Evolutionary conservation across 2,113 vertebrate species (phyloP).

Genomic region (Tenebrosternarchus preto): DNA sequence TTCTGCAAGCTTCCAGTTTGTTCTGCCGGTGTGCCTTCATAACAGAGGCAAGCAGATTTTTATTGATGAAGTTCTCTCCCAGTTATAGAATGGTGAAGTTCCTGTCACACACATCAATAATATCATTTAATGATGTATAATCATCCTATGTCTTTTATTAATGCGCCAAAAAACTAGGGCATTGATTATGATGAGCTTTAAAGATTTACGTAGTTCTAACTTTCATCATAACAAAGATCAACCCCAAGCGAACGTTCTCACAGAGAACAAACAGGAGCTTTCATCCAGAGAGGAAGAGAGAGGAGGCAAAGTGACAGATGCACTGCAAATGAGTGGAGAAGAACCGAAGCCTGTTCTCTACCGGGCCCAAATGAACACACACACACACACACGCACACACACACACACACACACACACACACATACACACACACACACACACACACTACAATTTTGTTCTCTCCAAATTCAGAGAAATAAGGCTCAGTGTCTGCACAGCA

Average conservation of each 20-base stretch:
- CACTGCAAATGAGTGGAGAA: conserved; percentile 33
- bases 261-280: background rate
- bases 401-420: no score
- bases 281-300: conserved; percentile 8
- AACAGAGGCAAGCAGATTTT: conserved; percentile 18
- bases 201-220: background rate
- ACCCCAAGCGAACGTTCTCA: background rate
- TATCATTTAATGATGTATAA: conserved; percentile 4
- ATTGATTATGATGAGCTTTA: background rate
- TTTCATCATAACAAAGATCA: conserved; percentile 9
- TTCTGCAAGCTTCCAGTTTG: conserved; percentile 29
- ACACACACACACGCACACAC: no score
- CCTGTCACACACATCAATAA: background rate
- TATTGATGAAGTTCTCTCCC: background rate
- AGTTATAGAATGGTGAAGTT: background rate
- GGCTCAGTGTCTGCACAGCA: conserved; percentile 12
- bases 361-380: conserved; percentile 21
- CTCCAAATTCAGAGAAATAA: conserved; percentile 21
- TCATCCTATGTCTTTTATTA: background rate
- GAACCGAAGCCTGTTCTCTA: conserved; percentile 1
- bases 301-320: conserved; percentile 11
- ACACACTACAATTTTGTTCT: conserved; percentile 2
- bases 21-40: conserved; percentile 26
- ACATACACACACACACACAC: no score
- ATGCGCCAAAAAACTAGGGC: background rate